Evolutionary conservation across 2,888 invertebrate genomes (phyloP).

Genomic region (Piscicola geometra): DNA sequence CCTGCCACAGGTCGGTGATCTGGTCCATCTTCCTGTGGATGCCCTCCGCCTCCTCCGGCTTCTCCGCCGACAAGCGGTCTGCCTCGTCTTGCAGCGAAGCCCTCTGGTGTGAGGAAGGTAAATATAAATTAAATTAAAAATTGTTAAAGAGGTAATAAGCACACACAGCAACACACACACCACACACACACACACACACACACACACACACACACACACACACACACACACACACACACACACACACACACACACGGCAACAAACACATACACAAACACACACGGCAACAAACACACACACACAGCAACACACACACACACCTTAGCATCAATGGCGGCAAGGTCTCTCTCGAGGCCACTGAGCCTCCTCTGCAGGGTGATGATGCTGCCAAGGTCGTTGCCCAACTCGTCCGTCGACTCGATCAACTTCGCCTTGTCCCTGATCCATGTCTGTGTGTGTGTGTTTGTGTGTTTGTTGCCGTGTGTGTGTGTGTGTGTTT

Average conservation of each 20-base stretch:
- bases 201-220: no score
- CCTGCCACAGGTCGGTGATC: constrained; percentile 91
- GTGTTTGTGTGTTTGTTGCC: no score
- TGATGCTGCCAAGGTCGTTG: constrained; percentile 90
- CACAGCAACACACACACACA: constrained; percentile 36
- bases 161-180: not conserved
- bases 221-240: not conserved
- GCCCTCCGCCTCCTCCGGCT: constrained; percentile 68
- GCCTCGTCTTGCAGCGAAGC: constrained; percentile 90
- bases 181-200: not conserved
- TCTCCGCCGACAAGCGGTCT: constrained; percentile 80
- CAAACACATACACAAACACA: constrained; percentile 97
- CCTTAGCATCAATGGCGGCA: constrained; percentile 93
- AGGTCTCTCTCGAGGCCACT: constrained; percentile 98
- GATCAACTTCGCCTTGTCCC: constrained; percentile 95
- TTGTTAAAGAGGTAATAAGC: not conserved
- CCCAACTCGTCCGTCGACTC: constrained; percentile 96
- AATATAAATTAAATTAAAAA: not conserved
- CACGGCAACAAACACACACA: constrained; percentile 62
- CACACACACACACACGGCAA: constrained; percentile 90
- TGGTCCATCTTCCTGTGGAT: constrained; percentile 71
- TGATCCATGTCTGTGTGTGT: constrained; percentile 76
- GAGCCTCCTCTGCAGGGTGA: constrained; percentile 91
- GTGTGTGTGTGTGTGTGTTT: no score
- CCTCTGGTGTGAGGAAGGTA: constrained; percentile 58